Evolutionary conservation across 1,140 invertebrate genomes (phyloP).

Genomic region (Penaeus japonicus): DNA sequence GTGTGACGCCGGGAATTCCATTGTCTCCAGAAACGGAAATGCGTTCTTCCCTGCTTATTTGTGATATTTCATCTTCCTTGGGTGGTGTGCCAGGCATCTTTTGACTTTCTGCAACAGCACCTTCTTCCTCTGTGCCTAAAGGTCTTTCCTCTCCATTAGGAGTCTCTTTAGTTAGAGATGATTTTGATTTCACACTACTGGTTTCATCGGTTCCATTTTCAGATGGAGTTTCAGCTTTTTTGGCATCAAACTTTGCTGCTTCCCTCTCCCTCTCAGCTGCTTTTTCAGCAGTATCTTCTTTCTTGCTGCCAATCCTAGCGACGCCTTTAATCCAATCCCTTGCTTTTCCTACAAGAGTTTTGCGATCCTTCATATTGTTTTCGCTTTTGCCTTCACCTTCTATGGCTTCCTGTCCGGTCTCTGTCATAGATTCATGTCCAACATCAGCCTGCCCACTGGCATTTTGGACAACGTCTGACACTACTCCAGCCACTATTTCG

Average conservation of each 20-base stretch:
- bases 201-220: too few relatives aligned
- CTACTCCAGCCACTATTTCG: not conserved
- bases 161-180: too few relatives aligned
- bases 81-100: too few relatives aligned
- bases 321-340: conserved; percentile 38
- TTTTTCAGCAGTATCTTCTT: not conserved
- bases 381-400: conserved; percentile 10
- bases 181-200: too few relatives aligned
- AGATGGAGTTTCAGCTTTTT: not conserved
- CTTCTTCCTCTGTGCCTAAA: too few relatives aligned
- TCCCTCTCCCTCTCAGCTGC: not conserved
- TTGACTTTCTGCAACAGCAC: too few relatives aligned
- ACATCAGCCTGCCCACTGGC: not conserved
- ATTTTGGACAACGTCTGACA: not conserved
- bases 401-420: conserved; percentile 31
- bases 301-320: conserved; percentile 22
- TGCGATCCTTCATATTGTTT: not conserved
- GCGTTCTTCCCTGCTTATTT: too few relatives aligned
- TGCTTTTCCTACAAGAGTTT: conserved; percentile 40
- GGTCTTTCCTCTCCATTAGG: too few relatives aligned
- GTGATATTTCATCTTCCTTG: too few relatives aligned
- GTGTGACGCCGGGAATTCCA: too few relatives aligned
- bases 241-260: not conserved
- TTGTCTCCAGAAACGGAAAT: too few relatives aligned
- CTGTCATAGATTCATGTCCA: not conserved